These are phyloP conservation scores for Orientallactaga bullata DNA, from an alignment of 2,113 vertebrate genomes.

Conservation along the genomic window DNA sequence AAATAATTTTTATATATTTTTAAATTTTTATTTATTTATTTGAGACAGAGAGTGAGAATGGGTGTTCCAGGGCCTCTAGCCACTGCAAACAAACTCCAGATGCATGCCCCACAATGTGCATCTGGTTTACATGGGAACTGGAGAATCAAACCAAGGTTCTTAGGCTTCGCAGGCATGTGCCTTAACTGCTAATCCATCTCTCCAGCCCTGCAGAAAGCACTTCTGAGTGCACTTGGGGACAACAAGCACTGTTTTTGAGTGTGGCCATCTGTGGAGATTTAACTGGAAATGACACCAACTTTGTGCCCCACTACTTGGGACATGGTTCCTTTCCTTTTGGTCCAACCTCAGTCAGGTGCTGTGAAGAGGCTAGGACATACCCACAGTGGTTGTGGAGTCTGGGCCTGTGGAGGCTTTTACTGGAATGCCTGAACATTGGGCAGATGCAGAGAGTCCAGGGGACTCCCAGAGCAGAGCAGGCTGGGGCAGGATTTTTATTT, in stretches of 20 bases:
- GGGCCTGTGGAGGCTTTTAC: fast-evolving
- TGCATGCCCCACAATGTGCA: too few relatives aligned
- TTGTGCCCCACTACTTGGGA: background rate
- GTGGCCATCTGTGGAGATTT: background rate
- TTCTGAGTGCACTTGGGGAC: background rate
- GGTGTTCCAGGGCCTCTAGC: too few relatives aligned
- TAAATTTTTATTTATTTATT: too few relatives aligned
- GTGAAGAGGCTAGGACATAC: background rate
- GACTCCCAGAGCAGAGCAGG: fast-evolving
- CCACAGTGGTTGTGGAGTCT: background rate
- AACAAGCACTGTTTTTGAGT: background rate
- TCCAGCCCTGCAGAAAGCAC: background rate
- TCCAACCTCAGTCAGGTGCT: background rate
- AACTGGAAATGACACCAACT: background rate
- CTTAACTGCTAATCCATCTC: too few relatives aligned
- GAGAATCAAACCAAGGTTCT: too few relatives aligned
- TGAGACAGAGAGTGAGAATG: too few relatives aligned
- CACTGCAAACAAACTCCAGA: too few relatives aligned
- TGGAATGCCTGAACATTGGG: background rate
- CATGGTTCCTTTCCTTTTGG: background rate
- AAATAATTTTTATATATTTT: too few relatives aligned
- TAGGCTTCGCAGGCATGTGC: too few relatives aligned
- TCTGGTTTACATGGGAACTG: too few relatives aligned
- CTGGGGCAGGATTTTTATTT: background rate
- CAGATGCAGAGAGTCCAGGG: background rate